phyloP scores from a whole-genome alignment of 2,797 vertebrate species.

The Lagodon rhomboides region DNA sequence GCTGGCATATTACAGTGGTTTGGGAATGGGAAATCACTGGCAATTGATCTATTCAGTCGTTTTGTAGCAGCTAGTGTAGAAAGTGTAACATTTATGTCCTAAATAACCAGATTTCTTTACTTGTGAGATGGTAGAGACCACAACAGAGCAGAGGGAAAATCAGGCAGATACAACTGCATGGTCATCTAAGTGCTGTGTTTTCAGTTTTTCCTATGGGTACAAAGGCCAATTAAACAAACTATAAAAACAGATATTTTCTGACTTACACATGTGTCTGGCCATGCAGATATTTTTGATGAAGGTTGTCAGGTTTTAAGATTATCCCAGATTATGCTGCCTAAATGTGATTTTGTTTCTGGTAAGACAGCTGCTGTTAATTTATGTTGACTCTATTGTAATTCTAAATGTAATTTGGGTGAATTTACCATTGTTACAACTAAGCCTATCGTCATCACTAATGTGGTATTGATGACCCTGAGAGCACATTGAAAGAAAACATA shows the following conservation, averaged over 20 bases:
- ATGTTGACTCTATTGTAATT: too few species aligned
- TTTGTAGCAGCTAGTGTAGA: too few species aligned
- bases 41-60: too few species aligned
- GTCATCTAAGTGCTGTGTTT: background rate
- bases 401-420: background rate
- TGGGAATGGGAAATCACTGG: too few species aligned
- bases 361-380: background rate
- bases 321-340: background rate
- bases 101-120: background rate
- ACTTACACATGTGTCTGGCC: background rate
- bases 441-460: too few species aligned
- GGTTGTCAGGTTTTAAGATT: background rate
- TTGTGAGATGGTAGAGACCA: background rate
- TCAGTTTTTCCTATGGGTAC: background rate
- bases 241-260: background rate
- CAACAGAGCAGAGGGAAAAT: background rate
- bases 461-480: background rate
- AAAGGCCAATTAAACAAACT: background rate
- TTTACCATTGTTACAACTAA: too few species aligned
- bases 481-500: background rate
- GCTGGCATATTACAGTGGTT: too few species aligned
- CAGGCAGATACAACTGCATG: background rate
- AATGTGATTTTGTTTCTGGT: background rate
- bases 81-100: background rate
- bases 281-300: background rate